These are phyloP conservation scores for Canis aureus DNA, from an alignment of 2,113 vertebrate genomes.

Conservation along the genomic window DNA sequence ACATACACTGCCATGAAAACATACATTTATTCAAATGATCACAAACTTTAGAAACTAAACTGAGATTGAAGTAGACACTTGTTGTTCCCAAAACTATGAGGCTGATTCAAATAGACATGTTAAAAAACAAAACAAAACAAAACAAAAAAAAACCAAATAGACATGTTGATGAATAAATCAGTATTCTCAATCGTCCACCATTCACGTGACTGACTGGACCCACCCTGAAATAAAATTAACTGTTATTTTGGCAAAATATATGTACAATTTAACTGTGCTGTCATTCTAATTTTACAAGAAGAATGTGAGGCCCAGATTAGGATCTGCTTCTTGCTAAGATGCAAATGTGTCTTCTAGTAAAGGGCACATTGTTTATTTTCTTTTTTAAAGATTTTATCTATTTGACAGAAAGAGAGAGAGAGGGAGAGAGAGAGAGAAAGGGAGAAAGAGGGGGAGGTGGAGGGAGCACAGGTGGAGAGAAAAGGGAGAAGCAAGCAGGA, in stretches of 20 bases:
- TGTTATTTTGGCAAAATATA: neutral
- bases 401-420: no score
- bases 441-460: no score
- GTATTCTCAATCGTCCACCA: neutral
- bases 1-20: neutral
- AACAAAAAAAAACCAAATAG: neutral
- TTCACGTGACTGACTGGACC: neutral
- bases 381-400: no score
- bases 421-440: no score
- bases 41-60: neutral
- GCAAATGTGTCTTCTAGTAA: neutral
- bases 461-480: no score
- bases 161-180: neutral
- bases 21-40: neutral
- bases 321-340: neutral
- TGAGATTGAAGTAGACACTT: neutral
- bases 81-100: neutral
- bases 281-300: slow-evolving; percentile 8
- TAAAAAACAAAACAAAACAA: neutral
- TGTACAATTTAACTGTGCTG: neutral
- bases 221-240: neutral
- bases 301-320: neutral
- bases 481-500: no score
- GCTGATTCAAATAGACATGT: neutral
- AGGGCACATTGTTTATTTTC: no score